Evolutionary conservation across 2,113 vertebrate species (phyloP).

Genomic region (Toxotes jaculatrix): DNA sequence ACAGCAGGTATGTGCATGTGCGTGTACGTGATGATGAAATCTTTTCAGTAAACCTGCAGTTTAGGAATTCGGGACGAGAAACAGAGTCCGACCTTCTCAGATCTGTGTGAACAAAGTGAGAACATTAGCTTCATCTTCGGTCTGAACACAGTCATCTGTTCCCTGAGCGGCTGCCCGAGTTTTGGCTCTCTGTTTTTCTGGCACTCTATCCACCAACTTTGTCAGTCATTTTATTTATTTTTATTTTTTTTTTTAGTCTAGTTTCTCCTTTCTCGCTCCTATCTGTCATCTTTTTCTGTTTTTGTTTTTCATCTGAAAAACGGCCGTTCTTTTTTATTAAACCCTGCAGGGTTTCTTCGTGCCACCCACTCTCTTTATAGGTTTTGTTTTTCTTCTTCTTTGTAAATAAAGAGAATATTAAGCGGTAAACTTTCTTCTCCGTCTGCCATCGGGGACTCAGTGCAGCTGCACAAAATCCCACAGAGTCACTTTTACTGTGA

Average conservation of each 20-base stretch:
- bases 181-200: slow-evolving; percentile 4
- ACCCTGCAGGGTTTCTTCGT: slow-evolving; percentile 34
- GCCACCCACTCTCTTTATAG: slow-evolving; percentile 19
- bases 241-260: neutral
- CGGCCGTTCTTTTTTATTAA: slow-evolving; percentile 28
- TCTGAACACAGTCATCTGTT: neutral
- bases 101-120: neutral
- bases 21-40: neutral
- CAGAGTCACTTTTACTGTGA: neutral
- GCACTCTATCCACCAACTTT: slow-evolving; percentile 9
- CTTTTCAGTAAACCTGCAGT: neutral
- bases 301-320: slow-evolving; percentile 2
- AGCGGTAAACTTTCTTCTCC: neutral
- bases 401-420: slow-evolving; percentile 12
- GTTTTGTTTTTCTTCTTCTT: slow-evolving; percentile 25
- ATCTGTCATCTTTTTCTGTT: neutral
- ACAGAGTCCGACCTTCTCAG: neutral
- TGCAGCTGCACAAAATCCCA: no score
- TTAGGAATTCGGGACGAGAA: neutral
- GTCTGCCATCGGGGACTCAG: neutral
- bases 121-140: neutral
- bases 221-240: slow-evolving; percentile 12
- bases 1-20: no score
- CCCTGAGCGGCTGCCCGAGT: no score
- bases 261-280: no score